Conservation (phyloP, 1,140 invertebrate genomes). For the Drosophila grimshawi region DNA sequence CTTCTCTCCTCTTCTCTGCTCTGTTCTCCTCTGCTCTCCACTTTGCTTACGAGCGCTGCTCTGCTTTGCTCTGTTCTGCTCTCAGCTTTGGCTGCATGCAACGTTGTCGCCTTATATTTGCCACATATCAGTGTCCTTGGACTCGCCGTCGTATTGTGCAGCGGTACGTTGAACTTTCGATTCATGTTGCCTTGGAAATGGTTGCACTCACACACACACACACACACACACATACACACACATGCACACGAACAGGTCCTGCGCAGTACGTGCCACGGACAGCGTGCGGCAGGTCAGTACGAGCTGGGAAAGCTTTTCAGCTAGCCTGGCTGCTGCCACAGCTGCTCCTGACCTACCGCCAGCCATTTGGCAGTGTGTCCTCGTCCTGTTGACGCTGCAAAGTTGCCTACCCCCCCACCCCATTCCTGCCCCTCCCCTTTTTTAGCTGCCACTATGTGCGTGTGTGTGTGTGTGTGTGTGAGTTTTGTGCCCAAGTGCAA, state of each 20-base stretch:
- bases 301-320: constrained; percentile 49
- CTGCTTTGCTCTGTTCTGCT: neutral
- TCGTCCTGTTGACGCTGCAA: constrained; percentile 50
- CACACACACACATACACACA: constrained; percentile 2
- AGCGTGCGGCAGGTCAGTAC: constrained; percentile 71
- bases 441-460: constrained; percentile 3
- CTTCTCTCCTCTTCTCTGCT: neutral
- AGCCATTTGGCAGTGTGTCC: constrained; percentile 32
- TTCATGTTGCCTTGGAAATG: constrained; percentile 75
- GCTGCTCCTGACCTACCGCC: constrained; percentile 62
- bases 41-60: neutral
- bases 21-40: neutral
- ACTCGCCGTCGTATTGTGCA: constrained; percentile 49
- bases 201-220: constrained; percentile 31
- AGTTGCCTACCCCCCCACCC: neutral
- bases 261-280: constrained; percentile 54
- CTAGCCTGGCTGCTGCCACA: neutral
- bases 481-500: constrained; percentile 75
- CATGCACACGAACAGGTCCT: constrained; percentile 34
- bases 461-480: constrained; percentile 40
- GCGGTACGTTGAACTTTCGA: constrained; percentile 72
- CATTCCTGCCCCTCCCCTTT: neutral
- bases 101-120: constrained; percentile 35
- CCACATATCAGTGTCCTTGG: constrained; percentile 75
- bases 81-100: constrained; percentile 26